Evolutionary conservation across 2,888 invertebrate genomes (phyloP), one percentile per base, ranked within the genome.

Genomic region (Pantelozetes paolii): DNA sequence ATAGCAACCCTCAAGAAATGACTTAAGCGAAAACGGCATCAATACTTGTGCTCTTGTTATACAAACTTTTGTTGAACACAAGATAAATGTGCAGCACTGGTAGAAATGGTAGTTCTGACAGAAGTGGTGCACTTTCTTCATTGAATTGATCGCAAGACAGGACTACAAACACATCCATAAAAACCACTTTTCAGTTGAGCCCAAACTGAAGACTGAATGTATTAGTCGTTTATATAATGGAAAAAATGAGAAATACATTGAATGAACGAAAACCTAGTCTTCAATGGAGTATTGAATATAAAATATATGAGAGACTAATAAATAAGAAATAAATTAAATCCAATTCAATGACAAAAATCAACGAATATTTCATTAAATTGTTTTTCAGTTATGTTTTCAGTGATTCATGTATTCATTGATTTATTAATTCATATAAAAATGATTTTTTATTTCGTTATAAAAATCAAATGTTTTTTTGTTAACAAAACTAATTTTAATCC

Each of bases 51-150:
- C 15, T 64, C 28, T 36, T 67, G 20, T 67, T n/a, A 40, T 67
- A 62, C 42, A 67, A 36, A 40, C 67, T 67, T 67, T 36, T 67
- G 40, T 67, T 36, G 59, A 40, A 36, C 40, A 20, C 18, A 67
- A 67, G 67, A 67, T 67, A 67, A 67, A 67, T 67, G 67, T 67
- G 40, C n/a, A 40, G 36, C 15, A 64, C 15, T 59, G 6, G 59
- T 59, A 23, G 36, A 9, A 36, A 36, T 36, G 36, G 36, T 36
- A 36, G 36, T 9, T 8, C 36, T 36, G 36, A 36, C 50, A 50
- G 26, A 23, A 54, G 26, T 54, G 54, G 54, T 54, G 54, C 42
- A 67, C 67, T 67, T 67, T 67, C 67, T 67, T 67, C 67, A 67
- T 42, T 32, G 20, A 62, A 62, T 62, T 62, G 62, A 62, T 62